Percentiles rank a stretch among this genome's conserved stretches.
These are phyloP conservation scores for Scaptomyza hsui DNA, from an alignment of 1,140 invertebrate genomes.

Conservation along the genomic window DNA sequence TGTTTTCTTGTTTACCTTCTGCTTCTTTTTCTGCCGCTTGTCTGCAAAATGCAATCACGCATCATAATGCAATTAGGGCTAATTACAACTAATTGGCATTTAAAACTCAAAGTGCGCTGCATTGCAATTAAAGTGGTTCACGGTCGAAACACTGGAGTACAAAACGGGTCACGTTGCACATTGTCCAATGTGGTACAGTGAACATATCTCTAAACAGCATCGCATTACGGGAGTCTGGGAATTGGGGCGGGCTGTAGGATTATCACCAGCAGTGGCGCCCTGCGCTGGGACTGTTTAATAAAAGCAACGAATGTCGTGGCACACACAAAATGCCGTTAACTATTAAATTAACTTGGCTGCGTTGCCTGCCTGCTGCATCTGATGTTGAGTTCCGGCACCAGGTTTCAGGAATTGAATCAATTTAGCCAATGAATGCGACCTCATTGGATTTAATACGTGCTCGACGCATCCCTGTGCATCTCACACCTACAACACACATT, in stretches of 20 bases:
- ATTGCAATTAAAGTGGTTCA: constrained; percentile 15
- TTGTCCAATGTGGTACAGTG: not conserved
- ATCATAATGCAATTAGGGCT: constrained; percentile 57
- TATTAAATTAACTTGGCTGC: constrained; percentile 46
- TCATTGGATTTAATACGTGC: constrained; percentile 71
- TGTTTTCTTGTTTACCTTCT: not conserved
- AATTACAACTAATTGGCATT: constrained; percentile 58
- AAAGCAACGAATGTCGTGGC: constrained; percentile 37
- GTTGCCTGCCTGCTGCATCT: constrained; percentile 24
- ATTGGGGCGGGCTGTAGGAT: constrained; percentile 9
- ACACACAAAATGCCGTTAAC: constrained; percentile 27
- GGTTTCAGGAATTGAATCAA: constrained; percentile 58
- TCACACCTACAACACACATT: not conserved
- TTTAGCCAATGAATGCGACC: constrained; percentile 65
- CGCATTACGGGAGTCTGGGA: not conserved
- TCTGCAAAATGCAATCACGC: constrained; percentile 9
- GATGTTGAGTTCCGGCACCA: constrained; percentile 9
- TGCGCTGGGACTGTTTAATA: constrained; percentile 31
- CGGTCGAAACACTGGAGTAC: not conserved
- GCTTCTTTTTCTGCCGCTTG: not conserved
- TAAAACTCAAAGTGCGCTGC: constrained; percentile 21
- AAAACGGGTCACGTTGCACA: constrained; percentile 10
- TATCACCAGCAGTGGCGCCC: constrained; percentile 10
- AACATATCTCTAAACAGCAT: not conserved
- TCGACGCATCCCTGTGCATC: constrained; percentile 16